These are phyloP conservation scores for Germaria angustata DNA, from an alignment of 2,888 invertebrate species.

Conservation along the genomic window DNA sequence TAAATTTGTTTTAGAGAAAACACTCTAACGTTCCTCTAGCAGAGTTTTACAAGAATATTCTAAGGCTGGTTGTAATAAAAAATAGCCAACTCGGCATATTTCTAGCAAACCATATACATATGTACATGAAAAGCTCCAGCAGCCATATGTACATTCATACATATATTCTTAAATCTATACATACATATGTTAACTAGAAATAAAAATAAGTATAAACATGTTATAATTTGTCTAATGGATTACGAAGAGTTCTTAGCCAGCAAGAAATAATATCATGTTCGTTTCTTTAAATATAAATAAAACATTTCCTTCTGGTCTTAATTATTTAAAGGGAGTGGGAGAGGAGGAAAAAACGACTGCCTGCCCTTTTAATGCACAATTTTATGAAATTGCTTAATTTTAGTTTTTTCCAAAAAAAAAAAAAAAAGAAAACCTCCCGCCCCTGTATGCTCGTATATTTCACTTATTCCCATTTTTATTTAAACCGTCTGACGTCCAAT, in stretches of 20 bases:
- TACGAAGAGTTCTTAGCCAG: background rate
- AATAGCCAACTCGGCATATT: too few species aligned
- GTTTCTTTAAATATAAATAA: too few species aligned
- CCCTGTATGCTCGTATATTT: background rate
- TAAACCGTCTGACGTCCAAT: slow-evolving; percentile 45
- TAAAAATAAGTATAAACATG: background rate
- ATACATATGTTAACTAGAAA: background rate
- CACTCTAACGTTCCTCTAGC: background rate
- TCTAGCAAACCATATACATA: background rate
- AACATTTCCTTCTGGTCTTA: background rate
- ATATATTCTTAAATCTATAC: background rate
- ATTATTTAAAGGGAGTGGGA: background rate
- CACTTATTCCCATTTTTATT: background rate
- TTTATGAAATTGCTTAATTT: slow-evolving; percentile 11
- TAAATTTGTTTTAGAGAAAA: background rate
- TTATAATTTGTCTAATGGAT: background rate
- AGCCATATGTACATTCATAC: too few species aligned
- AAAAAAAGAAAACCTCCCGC: background rate
- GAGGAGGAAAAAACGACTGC: background rate
- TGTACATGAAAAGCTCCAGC: background rate
- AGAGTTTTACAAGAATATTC: background rate
- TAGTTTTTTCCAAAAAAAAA: background rate
- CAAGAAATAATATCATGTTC: background rate
- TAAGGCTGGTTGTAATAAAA: too few species aligned
- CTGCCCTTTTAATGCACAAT: background rate